Evolutionary conservation across 2,888 invertebrate genomes (phyloP), one percentile per base, ranked within the genome.

Genomic region (Drosophila meridiana): DNA sequence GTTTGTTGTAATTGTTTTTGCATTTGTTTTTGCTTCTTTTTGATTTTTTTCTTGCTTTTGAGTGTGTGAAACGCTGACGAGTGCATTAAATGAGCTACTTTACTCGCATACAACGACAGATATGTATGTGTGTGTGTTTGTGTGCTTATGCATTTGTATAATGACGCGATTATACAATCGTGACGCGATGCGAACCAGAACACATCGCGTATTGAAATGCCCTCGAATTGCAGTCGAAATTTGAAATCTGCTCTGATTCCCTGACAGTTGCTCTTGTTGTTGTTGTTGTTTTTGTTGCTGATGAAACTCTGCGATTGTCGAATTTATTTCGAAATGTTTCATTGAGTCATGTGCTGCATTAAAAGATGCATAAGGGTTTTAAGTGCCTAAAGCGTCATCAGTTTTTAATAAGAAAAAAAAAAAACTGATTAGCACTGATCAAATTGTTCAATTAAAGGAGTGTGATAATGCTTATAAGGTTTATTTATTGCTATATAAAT

Each of bases 101-200:
- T 43, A 28, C 38, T 47, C 62, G 3, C 28, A 40, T n/a, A n/a
- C 7, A n/a, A 7, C 40, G 2, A n/a, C 40, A 40, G 40, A 40
- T 40, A 14, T 6, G 13, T 11, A 8, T 36, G 11, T 4, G 11
- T 11, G 4, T 11, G 11, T 63, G 34, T 34, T n/a, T 38, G 30
- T 40, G 32, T 42, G 32, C 47, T 42, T 69, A 36, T 68, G 47
- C 26, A 30, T 40, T 26, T 42, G 45, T 59, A 47, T 61, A 59
- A 64, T 63, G 75, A 55, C 56, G 60, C 69, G 84, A 89, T 90
- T 89, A 84, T 89, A 89, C 80, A 89, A 87, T 90, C 85, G 80
- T 81, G 76, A 78, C 73, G 68, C 63, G 59, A 32, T 69, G 47
- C 53, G 71, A 76, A 69, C 52, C 66, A 75, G 76, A 68, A 70